Conservation (phyloP, 2,797 vertebrate species). For the Morelia viridis region DNA sequence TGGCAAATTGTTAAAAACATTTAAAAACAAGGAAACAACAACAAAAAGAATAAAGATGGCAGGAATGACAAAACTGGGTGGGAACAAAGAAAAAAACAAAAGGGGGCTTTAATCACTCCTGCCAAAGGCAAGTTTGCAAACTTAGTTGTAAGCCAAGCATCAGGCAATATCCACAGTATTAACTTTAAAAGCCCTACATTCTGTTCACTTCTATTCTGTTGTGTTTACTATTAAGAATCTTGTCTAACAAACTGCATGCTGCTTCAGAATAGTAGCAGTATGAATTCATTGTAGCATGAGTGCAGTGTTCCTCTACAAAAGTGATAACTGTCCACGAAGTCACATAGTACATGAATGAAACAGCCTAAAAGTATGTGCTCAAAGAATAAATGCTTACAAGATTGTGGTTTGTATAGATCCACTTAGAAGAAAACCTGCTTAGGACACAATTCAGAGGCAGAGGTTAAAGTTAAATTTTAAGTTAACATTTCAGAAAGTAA, state of each 20-base stretch:
- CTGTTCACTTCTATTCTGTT: not conserved
- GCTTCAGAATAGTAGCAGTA: not conserved
- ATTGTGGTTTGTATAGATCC: not conserved
- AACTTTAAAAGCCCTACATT: not conserved
- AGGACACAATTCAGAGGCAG: not conserved
- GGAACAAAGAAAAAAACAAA: not conserved
- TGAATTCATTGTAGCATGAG: not conserved
- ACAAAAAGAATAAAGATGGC: not conserved
- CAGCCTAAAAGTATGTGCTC: not conserved
- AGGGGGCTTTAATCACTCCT: not conserved
- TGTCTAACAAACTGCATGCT: not conserved
- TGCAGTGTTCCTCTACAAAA: not conserved
- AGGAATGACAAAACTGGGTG: not conserved
- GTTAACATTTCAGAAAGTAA: not conserved
- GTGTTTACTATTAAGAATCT: not conserved
- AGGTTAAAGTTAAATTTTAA: not conserved
- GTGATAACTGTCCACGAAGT: not conserved
- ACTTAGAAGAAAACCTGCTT: not conserved
- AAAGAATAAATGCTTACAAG: not conserved
- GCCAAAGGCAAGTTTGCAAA: not conserved
- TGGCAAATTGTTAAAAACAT: not conserved
- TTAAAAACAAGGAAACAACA: not conserved
- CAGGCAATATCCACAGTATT: not conserved
- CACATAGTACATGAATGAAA: not conserved
- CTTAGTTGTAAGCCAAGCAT: not conserved